Conservation (phyloP, 2,888 invertebrate species). For the Ormyrus pomaceus region DNA sequence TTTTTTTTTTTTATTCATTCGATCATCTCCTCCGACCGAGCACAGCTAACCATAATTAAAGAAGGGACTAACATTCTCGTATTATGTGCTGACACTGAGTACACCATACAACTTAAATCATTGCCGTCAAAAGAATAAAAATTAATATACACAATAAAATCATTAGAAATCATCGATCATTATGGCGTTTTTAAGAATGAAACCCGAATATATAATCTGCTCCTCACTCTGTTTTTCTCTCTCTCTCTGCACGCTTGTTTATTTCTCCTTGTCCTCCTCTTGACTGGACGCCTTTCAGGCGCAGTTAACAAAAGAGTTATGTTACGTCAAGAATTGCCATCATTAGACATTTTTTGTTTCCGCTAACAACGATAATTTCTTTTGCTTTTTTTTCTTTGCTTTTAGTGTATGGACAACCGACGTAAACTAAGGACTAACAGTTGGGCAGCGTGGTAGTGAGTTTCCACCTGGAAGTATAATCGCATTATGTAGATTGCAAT, state of each 20-base stretch:
- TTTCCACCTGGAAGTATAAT: conserved; percentile 69
- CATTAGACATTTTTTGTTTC: conserved; percentile 66
- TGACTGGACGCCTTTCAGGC: conserved; percentile 60
- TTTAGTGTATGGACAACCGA: conserved; percentile 72
- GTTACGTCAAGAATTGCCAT: conserved; percentile 69
- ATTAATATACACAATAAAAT: conserved; percentile 73
- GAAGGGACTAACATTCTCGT: conserved; percentile 72
- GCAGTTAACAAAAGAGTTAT: conserved; percentile 68
- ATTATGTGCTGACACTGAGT: conserved; percentile 74
- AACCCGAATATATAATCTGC: conserved; percentile 56
- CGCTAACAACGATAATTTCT: conserved; percentile 72
- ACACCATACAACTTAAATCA: conserved; percentile 72
- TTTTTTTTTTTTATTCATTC: conserved; percentile 54
- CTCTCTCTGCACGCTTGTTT: conserved; percentile 58
- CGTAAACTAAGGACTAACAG: conserved; percentile 75
- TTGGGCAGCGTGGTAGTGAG: conserved; percentile 74
- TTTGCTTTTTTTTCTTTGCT: conserved; percentile 64
- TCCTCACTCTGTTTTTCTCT: conserved; percentile 46
- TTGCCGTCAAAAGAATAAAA: conserved; percentile 68
- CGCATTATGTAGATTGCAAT: conserved; percentile 42
- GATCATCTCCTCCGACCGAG: conserved; percentile 70
- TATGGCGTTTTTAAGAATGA: conserved; percentile 60
- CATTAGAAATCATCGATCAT: conserved; percentile 69
- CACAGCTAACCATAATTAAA: conserved; percentile 71
- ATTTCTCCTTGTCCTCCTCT: conserved; percentile 60